Evolutionary conservation across 2,797 vertebrate species (phyloP).

Genomic region (Acipenser oxyrinchus): DNA sequence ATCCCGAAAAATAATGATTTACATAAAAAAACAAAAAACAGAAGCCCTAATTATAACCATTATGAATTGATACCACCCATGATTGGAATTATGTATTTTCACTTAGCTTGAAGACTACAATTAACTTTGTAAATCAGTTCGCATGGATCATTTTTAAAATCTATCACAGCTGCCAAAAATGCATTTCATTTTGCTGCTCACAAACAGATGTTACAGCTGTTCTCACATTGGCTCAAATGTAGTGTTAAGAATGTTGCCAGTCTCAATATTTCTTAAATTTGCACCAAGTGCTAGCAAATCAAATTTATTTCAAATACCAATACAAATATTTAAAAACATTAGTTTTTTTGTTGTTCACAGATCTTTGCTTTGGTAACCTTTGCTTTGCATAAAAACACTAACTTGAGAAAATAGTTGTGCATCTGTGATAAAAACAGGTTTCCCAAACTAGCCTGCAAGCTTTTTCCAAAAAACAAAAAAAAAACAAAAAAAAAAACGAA

Average conservation of each 20-base stretch:
- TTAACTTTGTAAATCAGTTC: too few species aligned
- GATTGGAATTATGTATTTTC: too few species aligned
- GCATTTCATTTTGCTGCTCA: conserved; percentile 1
- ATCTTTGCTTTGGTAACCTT: conserved; percentile 16
- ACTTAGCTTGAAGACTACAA: too few species aligned
- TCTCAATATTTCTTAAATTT: conserved; percentile 19
- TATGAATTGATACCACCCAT: too few species aligned
- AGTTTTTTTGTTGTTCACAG: conserved; percentile 1
- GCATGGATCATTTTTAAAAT: too few species aligned
- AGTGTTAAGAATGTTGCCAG: neutral
- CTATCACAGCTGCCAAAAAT: neutral
- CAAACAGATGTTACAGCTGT: conserved; percentile 11
- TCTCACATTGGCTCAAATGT: conserved; percentile 3
- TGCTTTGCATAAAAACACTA: neutral
- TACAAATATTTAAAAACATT: neutral
- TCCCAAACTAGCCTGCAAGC: too few species aligned
- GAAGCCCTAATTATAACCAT: too few species aligned
- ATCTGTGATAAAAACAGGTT: conserved; percentile 11
- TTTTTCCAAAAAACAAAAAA: neutral
- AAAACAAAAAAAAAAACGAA: neutral
- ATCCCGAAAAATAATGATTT: too few species aligned
- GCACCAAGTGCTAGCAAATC: conserved; percentile 18
- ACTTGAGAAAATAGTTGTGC: conserved; percentile 27
- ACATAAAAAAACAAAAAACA: too few species aligned
- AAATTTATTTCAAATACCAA: conserved; percentile 7